Percentiles rank a stretch among this genome's conserved stretches.
phyloP scores from a whole-genome alignment of 1,140 invertebrate species.

The Drosophila truncata region DNA sequence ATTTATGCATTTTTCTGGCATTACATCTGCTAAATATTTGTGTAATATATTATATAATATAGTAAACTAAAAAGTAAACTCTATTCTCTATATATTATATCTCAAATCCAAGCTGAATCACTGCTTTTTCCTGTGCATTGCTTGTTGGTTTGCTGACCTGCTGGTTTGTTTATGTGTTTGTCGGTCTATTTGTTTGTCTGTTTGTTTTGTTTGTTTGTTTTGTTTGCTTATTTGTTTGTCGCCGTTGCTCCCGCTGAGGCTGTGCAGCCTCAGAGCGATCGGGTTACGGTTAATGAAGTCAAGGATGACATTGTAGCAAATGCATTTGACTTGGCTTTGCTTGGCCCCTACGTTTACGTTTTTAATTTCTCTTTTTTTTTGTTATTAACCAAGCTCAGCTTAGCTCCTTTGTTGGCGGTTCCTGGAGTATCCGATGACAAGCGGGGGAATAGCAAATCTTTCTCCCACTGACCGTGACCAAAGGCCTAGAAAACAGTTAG shows the following conservation, averaged over 20 bases:
- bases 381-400: background rate
- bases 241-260: constrained; percentile 27
- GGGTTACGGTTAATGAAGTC: constrained; percentile 70
- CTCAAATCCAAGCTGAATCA: background rate
- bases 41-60: background rate
- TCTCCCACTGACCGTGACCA: constrained; percentile 75
- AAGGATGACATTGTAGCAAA: constrained; percentile 78
- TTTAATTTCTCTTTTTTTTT: constrained; percentile 63
- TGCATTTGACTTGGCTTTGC: constrained; percentile 32
- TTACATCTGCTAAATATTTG: background rate
- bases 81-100: background rate
- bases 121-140: constrained; percentile 6
- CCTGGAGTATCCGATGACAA: constrained; percentile 46
- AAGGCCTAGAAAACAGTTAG: constrained; percentile 71
- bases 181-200: constrained; percentile 12
- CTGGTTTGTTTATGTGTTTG: constrained; percentile 15
- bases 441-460: constrained; percentile 16
- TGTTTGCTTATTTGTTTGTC: constrained; percentile 4
- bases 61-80: background rate
- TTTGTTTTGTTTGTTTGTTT: constrained; percentile 19
- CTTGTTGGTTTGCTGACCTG: constrained; percentile 26
- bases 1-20: background rate
- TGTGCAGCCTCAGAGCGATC: constrained; percentile 44
- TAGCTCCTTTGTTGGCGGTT: constrained; percentile 32
- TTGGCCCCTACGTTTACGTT: constrained; percentile 54